These are phyloP conservation scores for Margarornis squamiger DNA, from an alignment of 2,797 vertebrate species.

Conservation along the genomic window DNA sequence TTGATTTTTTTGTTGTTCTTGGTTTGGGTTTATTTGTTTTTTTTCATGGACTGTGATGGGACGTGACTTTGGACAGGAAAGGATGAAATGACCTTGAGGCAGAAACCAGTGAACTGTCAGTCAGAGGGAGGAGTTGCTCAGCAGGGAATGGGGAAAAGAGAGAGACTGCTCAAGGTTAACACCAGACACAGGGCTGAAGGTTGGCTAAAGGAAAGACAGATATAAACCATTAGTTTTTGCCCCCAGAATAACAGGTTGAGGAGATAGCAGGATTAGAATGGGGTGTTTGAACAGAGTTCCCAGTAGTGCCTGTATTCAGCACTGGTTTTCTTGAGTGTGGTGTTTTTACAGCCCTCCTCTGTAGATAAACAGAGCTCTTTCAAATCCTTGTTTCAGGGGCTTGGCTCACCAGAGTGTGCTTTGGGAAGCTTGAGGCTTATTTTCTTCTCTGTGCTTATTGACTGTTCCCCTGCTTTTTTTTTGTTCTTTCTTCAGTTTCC, in stretches of 20 bases:
- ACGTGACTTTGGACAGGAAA: neutral
- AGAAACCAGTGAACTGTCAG: neutral
- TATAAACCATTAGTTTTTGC: neutral
- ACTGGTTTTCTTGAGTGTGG: neutral
- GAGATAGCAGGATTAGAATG: neutral
- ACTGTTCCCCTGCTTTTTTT: neutral
- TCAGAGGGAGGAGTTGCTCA: neutral
- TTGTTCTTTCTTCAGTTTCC: neutral
- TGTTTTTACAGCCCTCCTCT: neutral
- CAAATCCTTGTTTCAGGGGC: neutral
- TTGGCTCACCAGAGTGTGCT: neutral
- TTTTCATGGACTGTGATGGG: neutral
- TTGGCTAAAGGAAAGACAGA: neutral
- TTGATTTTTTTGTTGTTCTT: neutral
- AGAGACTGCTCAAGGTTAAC: neutral
- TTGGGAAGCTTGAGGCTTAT: neutral
- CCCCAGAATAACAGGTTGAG: neutral
- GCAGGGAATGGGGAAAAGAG: neutral
- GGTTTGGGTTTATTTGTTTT: neutral
- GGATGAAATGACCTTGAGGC: neutral
- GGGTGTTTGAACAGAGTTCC: neutral
- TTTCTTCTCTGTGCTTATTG: neutral
- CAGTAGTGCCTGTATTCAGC: neutral
- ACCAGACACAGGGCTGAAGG: neutral
- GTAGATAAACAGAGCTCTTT: neutral